Percentiles rank a stretch among this genome's conserved stretches.
phyloP scores from a whole-genome alignment of 2,888 invertebrate species.

The Rhodophaea formosa region DNA sequence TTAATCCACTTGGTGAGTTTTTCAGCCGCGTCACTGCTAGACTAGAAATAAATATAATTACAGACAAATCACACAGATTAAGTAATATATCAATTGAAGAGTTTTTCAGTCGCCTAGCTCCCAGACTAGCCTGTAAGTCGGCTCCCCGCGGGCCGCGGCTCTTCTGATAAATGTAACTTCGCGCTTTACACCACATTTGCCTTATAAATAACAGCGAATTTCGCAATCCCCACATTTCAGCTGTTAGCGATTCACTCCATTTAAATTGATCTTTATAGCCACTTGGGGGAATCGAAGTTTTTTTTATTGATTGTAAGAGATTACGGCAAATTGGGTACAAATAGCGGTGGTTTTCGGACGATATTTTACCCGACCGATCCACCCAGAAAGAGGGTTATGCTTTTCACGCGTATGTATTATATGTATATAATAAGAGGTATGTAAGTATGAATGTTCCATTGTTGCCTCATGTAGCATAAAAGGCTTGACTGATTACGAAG shows the following conservation, averaged over 20 bases:
- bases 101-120: too few species aligned
- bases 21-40: too few species aligned
- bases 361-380: slow-evolving; percentile 2
- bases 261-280: slow-evolving; percentile 15
- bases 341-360: not conserved
- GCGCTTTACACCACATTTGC: slow-evolving; percentile 24
- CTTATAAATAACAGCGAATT: slow-evolving; percentile 24
- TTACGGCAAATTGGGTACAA: not conserved
- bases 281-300: slow-evolving; percentile 8
- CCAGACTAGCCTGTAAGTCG: slow-evolving; percentile 19
- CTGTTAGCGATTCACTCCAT: slow-evolving; percentile 13
- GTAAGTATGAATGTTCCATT: too few species aligned
- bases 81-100: too few species aligned
- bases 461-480: too few species aligned
- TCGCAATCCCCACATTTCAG: slow-evolving; percentile 16
- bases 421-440: too few species aligned
- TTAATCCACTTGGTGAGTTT: too few species aligned
- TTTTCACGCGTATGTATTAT: too few species aligned
- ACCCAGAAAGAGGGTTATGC: too few species aligned
- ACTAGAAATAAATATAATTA: too few species aligned
- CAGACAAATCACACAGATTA: too few species aligned
- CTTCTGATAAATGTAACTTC: slow-evolving; percentile 35
- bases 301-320: slow-evolving; percentile 6
- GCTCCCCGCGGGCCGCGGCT: slow-evolving; percentile 24
- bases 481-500: too few species aligned